These are phyloP conservation scores for Pherbina coryleti DNA, from an alignment of 2,888 invertebrate genomes.

Conservation along the genomic window DNA sequence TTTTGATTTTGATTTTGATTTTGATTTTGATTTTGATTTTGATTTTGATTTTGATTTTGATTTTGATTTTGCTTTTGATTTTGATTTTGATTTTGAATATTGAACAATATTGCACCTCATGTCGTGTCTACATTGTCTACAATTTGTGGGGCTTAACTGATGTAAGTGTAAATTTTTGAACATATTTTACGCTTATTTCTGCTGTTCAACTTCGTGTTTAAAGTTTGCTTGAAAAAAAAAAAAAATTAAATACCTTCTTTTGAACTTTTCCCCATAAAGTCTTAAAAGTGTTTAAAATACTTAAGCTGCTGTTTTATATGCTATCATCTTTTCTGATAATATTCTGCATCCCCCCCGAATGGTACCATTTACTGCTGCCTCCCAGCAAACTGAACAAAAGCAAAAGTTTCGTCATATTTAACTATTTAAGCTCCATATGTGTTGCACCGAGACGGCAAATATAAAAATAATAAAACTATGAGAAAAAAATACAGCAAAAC, in stretches of 20 bases:
- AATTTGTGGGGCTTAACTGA: no score
- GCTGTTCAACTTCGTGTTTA: no score
- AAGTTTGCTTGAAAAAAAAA: background rate
- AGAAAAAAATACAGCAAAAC: background rate
- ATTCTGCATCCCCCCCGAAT: background rate
- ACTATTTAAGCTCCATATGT: slow-evolving; percentile 4
- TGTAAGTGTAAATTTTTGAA: no score
- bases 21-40: no score
- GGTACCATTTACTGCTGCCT: background rate
- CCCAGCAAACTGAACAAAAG: background rate
- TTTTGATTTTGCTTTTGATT: no score
- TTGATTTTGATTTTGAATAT: no score
- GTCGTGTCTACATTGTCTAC: no score
- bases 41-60: no score
- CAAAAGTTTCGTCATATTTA: background rate
- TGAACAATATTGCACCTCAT: no score
- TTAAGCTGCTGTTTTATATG: slow-evolving; percentile 12
- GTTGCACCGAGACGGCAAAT: background rate
- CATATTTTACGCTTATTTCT: no score
- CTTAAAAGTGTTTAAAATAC: background rate
- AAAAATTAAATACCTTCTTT: background rate
- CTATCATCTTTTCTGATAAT: background rate
- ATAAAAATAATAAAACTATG: background rate
- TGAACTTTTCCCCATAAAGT: background rate
- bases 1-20: no score